Evolutionary conservation across 2,888 invertebrate genomes (phyloP), one percentile per base, ranked within the genome.

Genomic region (Polia nebulosa): DNA sequence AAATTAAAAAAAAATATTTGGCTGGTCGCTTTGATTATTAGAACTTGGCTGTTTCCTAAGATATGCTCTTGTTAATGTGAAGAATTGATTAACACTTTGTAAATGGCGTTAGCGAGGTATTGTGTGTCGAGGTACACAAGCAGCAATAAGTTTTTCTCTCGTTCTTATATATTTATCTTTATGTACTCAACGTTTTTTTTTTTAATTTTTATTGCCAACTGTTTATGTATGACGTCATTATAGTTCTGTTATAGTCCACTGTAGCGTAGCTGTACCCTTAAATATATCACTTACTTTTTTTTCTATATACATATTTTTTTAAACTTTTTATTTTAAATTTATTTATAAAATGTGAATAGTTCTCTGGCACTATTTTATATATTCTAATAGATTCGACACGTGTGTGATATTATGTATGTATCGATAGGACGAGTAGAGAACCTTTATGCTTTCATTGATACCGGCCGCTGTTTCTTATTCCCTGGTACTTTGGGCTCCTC

Each of bases 1-100:
- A 84, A 84, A 83, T 81, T 13, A n/a, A 76, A 84, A 84, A 84
- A 89, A 89, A 92, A 94, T 92, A 92, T 93, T 93, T 93, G 94
- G 93, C 92, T 92, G 94, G 92, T 92, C 93, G 94, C 93, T 94
- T 93, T 87, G 84, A 84, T 88, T 78, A 76, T 89, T 93, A 94
- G 92, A 91, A 85, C 85, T 91, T 93, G 93, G 93, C 93, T 94
- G 94, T 91, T 91, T 88, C 87, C 85, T 89, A 81, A 86, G 84
- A 89, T 87, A 87, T 87, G 91, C 92, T 92, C 90, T 88, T 85
- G 87, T 88, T 78, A 85, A 86, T 91, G 91, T 92, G 89, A 84
- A 75, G 20, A 83, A 81, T 72, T 75, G 63, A 76, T 82, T 85
- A 80, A 83, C 83, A 78, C 69, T 80, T n/a, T 79, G 62, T 73